Percentiles rank a stretch among this genome's conserved stretches.
Evolutionary conservation across 2,888 invertebrate species (phyloP).

Genomic region (Allolobophora icterica): DNA sequence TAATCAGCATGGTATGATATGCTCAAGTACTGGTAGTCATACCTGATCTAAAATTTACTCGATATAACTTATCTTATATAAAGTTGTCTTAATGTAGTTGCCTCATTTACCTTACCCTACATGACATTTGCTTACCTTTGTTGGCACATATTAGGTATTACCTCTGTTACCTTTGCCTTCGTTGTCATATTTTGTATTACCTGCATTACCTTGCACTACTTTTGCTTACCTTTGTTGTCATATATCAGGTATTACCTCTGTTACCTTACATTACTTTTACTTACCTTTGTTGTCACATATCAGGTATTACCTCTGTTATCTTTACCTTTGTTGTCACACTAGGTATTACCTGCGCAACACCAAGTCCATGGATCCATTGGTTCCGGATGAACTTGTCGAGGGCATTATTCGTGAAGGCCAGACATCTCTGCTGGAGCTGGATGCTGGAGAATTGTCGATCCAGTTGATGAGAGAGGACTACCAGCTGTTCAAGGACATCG

Average conservation of each 20-base stretch:
- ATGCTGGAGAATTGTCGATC: constrained; percentile 93
- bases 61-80: too few relatives aligned
- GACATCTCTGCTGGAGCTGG: constrained; percentile 90
- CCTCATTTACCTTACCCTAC: not conserved
- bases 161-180: not conserved
- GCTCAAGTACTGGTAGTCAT: too few relatives aligned
- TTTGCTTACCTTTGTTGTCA: not conserved
- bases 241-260: not conserved
- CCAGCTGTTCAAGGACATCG: constrained; percentile 82
- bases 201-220: not conserved
- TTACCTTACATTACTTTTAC: not conserved
- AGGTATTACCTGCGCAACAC: constrained; percentile 97
- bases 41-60: too few relatives aligned
- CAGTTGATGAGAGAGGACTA: constrained; percentile 93
- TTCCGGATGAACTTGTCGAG: constrained; percentile 92
- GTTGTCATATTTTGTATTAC: not conserved
- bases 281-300: not conserved
- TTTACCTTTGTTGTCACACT: constrained; percentile 7
- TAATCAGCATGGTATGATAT: too few relatives aligned
- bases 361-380: constrained; percentile 87
- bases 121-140: not conserved
- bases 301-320: not conserved
- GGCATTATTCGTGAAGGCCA: constrained; percentile 73
- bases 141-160: not conserved
- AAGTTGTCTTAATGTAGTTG: not conserved